Percentiles rank a stretch among this genome's conserved stretches.
phyloP scores from a whole-genome alignment of 2,797 vertebrate species.

The Gymnopithys bicolor region DNA sequence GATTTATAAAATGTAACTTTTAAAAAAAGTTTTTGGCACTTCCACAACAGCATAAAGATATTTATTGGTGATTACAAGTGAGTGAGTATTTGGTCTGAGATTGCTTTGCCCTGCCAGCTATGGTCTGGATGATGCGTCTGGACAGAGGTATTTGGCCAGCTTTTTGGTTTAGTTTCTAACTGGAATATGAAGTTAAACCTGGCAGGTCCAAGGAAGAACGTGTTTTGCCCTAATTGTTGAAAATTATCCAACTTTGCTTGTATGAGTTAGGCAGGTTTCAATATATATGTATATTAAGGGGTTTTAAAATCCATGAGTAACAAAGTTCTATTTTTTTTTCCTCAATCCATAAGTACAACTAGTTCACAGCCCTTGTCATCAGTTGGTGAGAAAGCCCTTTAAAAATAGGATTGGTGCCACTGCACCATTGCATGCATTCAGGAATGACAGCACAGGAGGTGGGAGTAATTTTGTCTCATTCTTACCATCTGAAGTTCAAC shows the following conservation, averaged over 20 bases:
- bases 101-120: not conserved
- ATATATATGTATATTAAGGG: not conserved
- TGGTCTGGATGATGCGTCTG: not conserved
- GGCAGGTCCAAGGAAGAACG: not conserved
- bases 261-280: not conserved
- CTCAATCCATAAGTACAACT: not conserved
- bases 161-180: not conserved
- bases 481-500: not conserved
- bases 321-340: not conserved
- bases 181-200: not conserved
- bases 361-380: not conserved
- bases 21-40: not conserved
- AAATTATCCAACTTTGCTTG: not conserved
- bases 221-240: not conserved
- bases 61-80: not conserved
- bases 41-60: not conserved
- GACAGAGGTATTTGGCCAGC: not conserved
- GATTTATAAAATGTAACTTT: not conserved
- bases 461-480: not conserved
- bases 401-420: not conserved
- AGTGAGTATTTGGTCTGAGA: not conserved
- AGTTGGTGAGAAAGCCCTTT: not conserved
- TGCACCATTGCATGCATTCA: rapidly evolving
- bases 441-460: not conserved
- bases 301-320: not conserved